These are phyloP conservation scores for Phyllotreta cruciferae DNA, from an alignment of 2,888 invertebrate genomes.

Conservation along the genomic window DNA sequence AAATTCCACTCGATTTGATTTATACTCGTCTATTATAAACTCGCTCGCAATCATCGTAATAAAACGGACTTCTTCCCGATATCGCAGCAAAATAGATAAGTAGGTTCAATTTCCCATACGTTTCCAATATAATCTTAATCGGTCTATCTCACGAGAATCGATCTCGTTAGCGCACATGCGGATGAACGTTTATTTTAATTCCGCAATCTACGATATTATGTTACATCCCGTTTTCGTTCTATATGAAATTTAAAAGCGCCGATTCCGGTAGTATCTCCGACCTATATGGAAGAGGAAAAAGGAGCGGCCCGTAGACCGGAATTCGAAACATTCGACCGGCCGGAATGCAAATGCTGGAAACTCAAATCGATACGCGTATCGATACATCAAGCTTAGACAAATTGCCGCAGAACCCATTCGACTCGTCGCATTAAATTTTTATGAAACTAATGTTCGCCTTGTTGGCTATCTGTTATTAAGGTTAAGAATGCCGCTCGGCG, in stretches of 20 bases:
- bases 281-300: too few species aligned
- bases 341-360: too few species aligned
- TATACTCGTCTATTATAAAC: not conserved
- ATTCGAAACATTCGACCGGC: too few species aligned
- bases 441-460: not conserved
- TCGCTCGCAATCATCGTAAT: not conserved
- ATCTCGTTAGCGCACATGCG: constrained; percentile 23
- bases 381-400: not conserved
- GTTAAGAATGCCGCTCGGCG: not conserved
- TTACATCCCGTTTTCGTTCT: too few species aligned
- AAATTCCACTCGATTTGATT: too few species aligned
- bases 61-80: constrained; percentile 1
- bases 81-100: constrained; percentile 4
- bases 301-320: too few species aligned
- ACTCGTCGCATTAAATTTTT: not conserved
- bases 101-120: constrained; percentile 17
- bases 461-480: not conserved
- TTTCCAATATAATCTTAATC: constrained; percentile 13
- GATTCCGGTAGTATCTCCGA: too few species aligned
- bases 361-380: too few species aligned
- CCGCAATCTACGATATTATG: not conserved
- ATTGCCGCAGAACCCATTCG: constrained; percentile 5
- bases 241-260: too few species aligned
- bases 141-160: constrained; percentile 27
- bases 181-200: not conserved